Percentiles rank a stretch among this genome's conserved stretches.
phyloP scores from a whole-genome alignment of 1,140 invertebrate species.

The Drosophila orosa region DNA sequence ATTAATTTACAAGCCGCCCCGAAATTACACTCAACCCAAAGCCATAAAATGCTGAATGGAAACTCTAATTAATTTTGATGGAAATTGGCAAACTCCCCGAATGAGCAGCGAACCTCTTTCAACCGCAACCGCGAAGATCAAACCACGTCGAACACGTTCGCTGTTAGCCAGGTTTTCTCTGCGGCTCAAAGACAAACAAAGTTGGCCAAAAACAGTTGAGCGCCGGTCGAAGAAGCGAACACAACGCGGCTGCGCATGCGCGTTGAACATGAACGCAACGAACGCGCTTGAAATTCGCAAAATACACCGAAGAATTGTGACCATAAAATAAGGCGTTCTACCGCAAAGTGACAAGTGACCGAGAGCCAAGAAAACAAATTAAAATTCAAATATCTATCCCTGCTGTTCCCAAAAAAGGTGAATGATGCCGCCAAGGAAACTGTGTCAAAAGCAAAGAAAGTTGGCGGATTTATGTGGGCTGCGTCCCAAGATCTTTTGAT shows the following conservation, averaged over 20 bases:
- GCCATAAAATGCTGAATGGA: constrained; percentile 25
- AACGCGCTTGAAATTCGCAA: constrained; percentile 70
- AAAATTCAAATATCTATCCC: constrained; percentile 19
- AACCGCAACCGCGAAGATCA: constrained; percentile 22
- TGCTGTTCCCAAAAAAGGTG: constrained; percentile 57
- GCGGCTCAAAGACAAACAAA: constrained; percentile 24
- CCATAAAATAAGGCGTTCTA: constrained; percentile 23
- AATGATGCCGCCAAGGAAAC: constrained; percentile 60
- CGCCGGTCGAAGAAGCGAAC: constrained; percentile 51
- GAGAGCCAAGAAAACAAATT: constrained; percentile 10
- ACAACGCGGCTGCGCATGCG: constrained; percentile 61
- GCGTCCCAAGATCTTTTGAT: constrained; percentile 29
- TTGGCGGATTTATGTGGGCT: constrained; percentile 36
- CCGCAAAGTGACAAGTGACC: constrained; percentile 47
- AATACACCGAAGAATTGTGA: constrained; percentile 31
- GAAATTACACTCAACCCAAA: constrained; percentile 24
- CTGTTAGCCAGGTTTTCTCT: constrained; percentile 8
- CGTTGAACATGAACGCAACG: constrained; percentile 54
- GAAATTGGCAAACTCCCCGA: constrained; percentile 20
- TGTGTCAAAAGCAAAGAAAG: constrained; percentile 76
- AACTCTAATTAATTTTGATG: constrained; percentile 36
- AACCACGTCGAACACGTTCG: constrained; percentile 46
- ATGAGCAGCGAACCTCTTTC: constrained; percentile 8
- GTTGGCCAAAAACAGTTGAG: constrained; percentile 36
- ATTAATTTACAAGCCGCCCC: constrained; percentile 55